Conservation (phyloP, 2,113 vertebrate genomes). For the Psophia crepitans region DNA sequence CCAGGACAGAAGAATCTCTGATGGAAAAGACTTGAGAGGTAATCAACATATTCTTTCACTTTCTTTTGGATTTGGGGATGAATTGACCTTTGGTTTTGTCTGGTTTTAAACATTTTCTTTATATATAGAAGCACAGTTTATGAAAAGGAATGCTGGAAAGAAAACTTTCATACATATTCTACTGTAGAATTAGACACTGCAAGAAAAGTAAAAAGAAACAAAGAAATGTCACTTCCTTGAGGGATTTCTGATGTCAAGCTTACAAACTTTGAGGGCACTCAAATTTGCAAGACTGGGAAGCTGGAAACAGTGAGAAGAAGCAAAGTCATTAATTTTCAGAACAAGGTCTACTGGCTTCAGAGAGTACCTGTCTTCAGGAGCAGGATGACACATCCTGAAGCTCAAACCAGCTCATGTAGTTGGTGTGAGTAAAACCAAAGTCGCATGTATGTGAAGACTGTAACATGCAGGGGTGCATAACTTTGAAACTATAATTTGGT, state of each 20-base stretch:
- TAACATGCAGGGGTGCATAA: neutral
- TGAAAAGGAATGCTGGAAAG: neutral
- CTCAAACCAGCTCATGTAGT: neutral
- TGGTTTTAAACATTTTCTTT: neutral
- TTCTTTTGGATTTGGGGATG: neutral
- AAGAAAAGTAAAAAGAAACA: neutral
- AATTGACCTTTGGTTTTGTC: neutral
- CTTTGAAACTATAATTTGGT: neutral
- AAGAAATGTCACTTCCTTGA: neutral
- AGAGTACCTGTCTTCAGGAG: neutral
- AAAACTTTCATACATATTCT: neutral
- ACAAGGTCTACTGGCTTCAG: neutral
- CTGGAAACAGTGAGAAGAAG: neutral
- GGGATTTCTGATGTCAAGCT: neutral
- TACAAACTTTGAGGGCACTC: neutral
- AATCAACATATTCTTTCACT: neutral
- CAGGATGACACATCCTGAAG: neutral
- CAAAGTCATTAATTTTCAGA: neutral
- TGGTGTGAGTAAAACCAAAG: neutral
- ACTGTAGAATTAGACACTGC: neutral
- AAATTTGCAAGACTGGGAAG: neutral
- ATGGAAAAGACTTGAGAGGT: neutral
- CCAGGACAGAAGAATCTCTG: neutral
- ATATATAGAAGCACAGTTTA: neutral
- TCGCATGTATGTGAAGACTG: neutral